phyloP scores from a whole-genome alignment of 2,797 vertebrate species.

The Eleutherodactylus coqui region DNA sequence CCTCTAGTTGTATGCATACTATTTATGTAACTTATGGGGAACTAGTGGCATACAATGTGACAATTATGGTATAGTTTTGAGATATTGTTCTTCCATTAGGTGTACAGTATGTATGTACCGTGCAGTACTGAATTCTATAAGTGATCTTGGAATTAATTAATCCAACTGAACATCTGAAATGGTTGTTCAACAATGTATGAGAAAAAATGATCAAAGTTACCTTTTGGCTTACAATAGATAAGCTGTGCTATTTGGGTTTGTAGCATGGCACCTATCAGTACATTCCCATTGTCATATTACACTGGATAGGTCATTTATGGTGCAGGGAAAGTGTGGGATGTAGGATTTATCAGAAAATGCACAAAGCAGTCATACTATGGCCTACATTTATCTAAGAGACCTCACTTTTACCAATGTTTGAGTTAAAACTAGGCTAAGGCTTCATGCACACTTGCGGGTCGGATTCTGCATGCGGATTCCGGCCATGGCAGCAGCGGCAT shows the following conservation, averaged over 20 bases:
- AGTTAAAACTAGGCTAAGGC: too few species aligned
- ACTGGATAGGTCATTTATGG: background rate
- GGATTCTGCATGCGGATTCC: too few species aligned
- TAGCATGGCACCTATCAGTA: background rate
- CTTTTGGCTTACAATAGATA: background rate
- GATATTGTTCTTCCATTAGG: background rate
- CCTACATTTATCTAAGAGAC: too few species aligned
- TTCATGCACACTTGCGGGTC: too few species aligned
- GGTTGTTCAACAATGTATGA: too few species aligned
- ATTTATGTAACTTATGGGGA: background rate
- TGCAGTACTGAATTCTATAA: too few species aligned
- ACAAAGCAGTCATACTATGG: too few species aligned
- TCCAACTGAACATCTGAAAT: too few species aligned
- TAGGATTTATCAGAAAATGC: background rate
- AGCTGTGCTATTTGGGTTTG: background rate
- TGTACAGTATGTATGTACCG: background rate
- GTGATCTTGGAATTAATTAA: too few species aligned
- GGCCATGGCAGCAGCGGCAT: too few species aligned
- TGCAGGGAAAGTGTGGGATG: background rate
- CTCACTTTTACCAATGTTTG: too few species aligned
- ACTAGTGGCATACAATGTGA: background rate
- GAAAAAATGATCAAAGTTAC: background rate
- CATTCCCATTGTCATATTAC: background rate
- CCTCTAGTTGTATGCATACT: too few species aligned
- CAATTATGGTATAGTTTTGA: background rate